Conservation (phyloP, 2,797 vertebrate species). For the Argyrosomus regius region DNA sequence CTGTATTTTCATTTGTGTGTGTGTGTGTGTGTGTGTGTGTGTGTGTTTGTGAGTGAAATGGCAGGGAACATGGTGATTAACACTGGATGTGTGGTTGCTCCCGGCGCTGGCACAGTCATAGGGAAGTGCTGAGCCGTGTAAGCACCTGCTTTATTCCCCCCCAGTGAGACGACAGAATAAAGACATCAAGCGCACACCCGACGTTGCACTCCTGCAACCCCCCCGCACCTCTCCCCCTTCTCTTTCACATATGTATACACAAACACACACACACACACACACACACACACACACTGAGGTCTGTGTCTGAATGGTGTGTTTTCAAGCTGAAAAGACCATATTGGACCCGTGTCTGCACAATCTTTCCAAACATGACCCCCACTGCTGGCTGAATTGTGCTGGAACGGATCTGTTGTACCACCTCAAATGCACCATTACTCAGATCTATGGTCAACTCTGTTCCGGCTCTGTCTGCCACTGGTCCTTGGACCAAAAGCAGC, state of each 20-base stretch:
- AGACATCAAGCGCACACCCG: conserved; percentile 73
- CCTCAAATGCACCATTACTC: conserved; percentile 53
- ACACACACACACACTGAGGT: not conserved
- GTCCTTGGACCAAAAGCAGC: conserved; percentile 47
- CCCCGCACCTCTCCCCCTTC: not conserved
- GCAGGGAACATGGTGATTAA: conserved; percentile 80
- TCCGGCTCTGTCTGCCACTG: conserved; percentile 38
- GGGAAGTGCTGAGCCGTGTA: conserved; percentile 80
- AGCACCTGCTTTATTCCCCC: conserved; percentile 81
- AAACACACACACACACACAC: conserved; percentile 1
- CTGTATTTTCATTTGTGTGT: conserved; percentile 52
- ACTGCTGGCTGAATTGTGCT: conserved; percentile 20
- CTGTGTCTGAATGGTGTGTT: not conserved
- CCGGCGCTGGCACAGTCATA: conserved; percentile 73
- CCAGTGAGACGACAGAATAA: conserved; percentile 71
- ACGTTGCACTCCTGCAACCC: conserved; percentile 4
- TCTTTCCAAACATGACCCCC: conserved; percentile 32
- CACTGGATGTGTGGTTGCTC: conserved; percentile 74
- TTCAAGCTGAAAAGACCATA: conserved; percentile 15
- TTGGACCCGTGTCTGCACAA: conserved; percentile 11
- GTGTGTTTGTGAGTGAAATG: conserved; percentile 49
- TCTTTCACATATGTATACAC: conserved; percentile 23
- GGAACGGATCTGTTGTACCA: conserved; percentile 42
- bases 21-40: conserved; percentile 28
- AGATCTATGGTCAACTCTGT: conserved; percentile 47